Conservation (phyloP, 2,888 invertebrate species). For the Xylota sylvarum region DNA sequence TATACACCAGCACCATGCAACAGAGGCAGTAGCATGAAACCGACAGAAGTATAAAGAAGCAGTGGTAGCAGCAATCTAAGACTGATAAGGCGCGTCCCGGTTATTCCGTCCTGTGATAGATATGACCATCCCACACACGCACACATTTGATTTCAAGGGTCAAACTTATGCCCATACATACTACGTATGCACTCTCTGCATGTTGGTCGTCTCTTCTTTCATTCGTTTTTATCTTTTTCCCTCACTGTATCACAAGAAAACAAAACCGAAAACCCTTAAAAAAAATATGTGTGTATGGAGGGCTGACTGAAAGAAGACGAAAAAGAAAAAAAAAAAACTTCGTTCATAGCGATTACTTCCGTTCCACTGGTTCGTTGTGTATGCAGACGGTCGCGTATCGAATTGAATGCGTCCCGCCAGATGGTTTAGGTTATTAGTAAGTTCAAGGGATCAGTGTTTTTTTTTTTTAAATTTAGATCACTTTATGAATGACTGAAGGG, state of each 20-base stretch:
- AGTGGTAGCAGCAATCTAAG: constrained; percentile 61
- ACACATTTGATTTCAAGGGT: constrained; percentile 54
- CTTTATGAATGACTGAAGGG: constrained; percentile 60
- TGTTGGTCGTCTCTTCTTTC: constrained; percentile 37
- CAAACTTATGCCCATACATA: constrained; percentile 27
- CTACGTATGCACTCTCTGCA: not conserved
- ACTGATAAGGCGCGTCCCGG: constrained; percentile 71
- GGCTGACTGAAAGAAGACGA: constrained; percentile 19
- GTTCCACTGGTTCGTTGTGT: constrained; percentile 47
- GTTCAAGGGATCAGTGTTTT: constrained; percentile 64
- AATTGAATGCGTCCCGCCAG: constrained; percentile 71
- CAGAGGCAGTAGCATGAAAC: constrained; percentile 5
- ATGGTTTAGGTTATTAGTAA: constrained; percentile 70
- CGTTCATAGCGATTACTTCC: constrained; percentile 62
- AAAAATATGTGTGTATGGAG: constrained; percentile 19
- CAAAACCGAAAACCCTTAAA: constrained; percentile 19
- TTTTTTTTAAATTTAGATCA: constrained; percentile 48
- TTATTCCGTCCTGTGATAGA: constrained; percentile 61
- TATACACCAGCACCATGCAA: not conserved
- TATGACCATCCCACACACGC: constrained; percentile 31
- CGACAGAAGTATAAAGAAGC: constrained; percentile 35
- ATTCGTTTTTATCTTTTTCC: constrained; percentile 51
- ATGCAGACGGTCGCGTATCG: constrained; percentile 30
- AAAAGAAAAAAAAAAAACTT: constrained; percentile 14
- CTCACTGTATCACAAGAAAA: constrained; percentile 15